Evolutionary conservation across 2,113 vertebrate species (phyloP).

Genomic region (Dasyornis broadbenti): DNA sequence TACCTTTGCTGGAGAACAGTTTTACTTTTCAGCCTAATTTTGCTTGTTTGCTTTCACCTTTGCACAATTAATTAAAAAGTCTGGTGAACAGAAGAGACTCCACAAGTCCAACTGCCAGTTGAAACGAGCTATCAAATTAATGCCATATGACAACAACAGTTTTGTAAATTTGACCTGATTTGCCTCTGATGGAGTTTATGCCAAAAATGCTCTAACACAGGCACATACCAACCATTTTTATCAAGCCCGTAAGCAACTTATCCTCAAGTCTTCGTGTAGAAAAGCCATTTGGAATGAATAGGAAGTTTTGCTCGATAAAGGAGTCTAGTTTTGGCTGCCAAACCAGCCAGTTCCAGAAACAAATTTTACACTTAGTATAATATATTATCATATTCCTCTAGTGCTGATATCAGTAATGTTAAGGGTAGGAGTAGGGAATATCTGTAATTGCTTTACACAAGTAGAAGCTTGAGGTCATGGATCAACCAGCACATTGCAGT

Average conservation of each 20-base stretch:
- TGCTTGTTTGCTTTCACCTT: constrained; percentile 35
- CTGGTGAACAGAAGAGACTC: constrained; percentile 18
- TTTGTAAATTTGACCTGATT: constrained; percentile 61
- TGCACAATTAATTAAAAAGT: constrained; percentile 45
- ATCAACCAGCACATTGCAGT: background rate
- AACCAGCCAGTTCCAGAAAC: background rate
- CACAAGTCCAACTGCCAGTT: constrained; percentile 35
- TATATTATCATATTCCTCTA: background rate
- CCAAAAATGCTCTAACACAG: background rate
- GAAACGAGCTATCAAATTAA: constrained; percentile 60
- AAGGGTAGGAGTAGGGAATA: background rate
- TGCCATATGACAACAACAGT: constrained; percentile 55
- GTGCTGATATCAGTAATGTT: background rate
- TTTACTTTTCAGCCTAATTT: constrained; percentile 22
- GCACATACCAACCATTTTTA: background rate
- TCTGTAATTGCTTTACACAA: background rate
- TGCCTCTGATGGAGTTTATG: constrained; percentile 27
- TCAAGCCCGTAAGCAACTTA: background rate
- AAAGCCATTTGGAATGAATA: background rate
- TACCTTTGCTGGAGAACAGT: background rate
- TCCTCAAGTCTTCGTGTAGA: background rate
- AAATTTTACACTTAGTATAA: background rate
- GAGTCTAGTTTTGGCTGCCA: background rate
- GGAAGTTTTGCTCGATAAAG: background rate
- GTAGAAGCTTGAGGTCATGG: background rate